Conservation (phyloP, 2,113 vertebrate genomes). For the human (Homo sapiens) region GRCh38 chr16:73775501-73776000, state of each 20-base stretch:
- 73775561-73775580: constrained; percentile 83
- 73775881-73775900: background rate
- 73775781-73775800: background rate
- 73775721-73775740: constrained; percentile 36
- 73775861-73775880: background rate
- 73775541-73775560: constrained; percentile 65
- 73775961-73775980: constrained; percentile 74
- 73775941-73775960: constrained; percentile 67
- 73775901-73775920: constrained; percentile 34
- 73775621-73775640: constrained; percentile 88
- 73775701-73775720: constrained; percentile 61
- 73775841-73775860: background rate
- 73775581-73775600: constrained; percentile 85
- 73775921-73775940: constrained; percentile 65
- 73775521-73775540: constrained; percentile 63
- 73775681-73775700: constrained; percentile 72
- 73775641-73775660: constrained; percentile 79
- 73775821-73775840: background rate
- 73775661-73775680: constrained; percentile 81
- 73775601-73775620: constrained; percentile 88
- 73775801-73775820: background rate
- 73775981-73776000: constrained; percentile 50
- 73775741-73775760: constrained; percentile 48
- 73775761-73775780: constrained; percentile 13
- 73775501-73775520: background rate